These are phyloP conservation scores for Hylomyscus alleni DNA, from an alignment of 2,797 vertebrate genomes.

Conservation along the genomic window DNA sequence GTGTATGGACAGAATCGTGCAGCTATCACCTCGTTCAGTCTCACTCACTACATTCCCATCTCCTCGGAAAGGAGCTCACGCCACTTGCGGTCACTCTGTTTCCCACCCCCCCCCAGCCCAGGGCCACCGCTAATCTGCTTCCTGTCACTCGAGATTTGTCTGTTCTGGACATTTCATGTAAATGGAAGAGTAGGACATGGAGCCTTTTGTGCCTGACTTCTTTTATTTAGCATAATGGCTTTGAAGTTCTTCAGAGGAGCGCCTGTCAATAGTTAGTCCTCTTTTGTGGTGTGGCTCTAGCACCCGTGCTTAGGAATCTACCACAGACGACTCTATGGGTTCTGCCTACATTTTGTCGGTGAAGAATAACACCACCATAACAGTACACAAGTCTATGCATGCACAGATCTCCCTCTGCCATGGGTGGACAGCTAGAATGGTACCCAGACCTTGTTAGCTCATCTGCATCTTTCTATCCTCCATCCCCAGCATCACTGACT, in stretches of 20 bases:
- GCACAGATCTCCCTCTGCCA: neutral
- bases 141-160: slow-evolving; percentile 8
- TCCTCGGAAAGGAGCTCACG: neutral
- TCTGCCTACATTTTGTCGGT: neutral
- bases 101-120: neutral
- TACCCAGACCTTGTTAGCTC: neutral
- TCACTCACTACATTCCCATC: neutral
- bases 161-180: slow-evolving; percentile 15
- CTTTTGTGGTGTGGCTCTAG: neutral
- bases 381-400: neutral
- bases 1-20: neutral
- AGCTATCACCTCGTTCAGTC: neutral
- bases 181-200: neutral
- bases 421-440: neutral
- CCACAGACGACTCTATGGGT: neutral
- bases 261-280: neutral
- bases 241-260: neutral
- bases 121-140: neutral
- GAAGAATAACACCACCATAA: neutral
- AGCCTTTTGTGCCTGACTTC: slow-evolving; percentile 15
- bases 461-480: neutral
- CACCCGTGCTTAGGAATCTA: neutral
- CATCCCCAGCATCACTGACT: neutral
- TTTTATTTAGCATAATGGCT: slow-evolving; percentile 8
- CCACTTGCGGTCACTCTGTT: too few species aligned